Base-by-base conservation (phyloP, 2,113 vertebrate species). In the Phylloscopus trochiloides region DNA sequence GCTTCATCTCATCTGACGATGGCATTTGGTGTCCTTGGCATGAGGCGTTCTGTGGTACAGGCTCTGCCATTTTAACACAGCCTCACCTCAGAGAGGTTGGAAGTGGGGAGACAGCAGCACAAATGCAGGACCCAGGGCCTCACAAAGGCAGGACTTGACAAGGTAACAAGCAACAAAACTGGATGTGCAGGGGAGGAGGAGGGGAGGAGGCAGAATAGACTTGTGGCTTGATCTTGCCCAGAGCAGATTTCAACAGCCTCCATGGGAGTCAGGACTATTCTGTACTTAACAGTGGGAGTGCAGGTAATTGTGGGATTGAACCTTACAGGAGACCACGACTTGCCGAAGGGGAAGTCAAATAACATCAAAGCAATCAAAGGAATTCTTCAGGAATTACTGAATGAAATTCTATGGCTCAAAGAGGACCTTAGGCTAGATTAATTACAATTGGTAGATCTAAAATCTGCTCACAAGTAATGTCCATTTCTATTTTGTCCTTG, bases 331-430 rank as follows among this genome's bases (percentile, higher is more conserved):
- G 78, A 90, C 43, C 72, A 45, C 25, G 78, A 47, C 68, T 96
- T 66, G 92, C 93, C 28, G 22, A 93, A 95, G 90, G 88, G 81
- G 67, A 94, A 94, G 72, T 86, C 94, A 93, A 96, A 88, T 92
- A 93, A 86, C 68, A 88, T 93, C 90, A 96, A 94, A 96, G 93
- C 78, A 96, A 90, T 88, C 92, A 94, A 92, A 96, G 45, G 75
- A 80, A 96, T 93, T 86, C 75, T 92, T 88, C 82, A 83, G 88
- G 87, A 95, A 92, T 93, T 82, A 91, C 78, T 43, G 67, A 90
- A 63, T 55, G 36, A 88, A 88, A 83, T 86, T 86, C 85, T 90
- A 51, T 61, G 68, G 40, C 88, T 90, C 79, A 67, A 85, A 66
- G 48, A 90, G 43, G 36, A 92, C 66, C 32, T 74, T 55, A 86